phyloP scores from a whole-genome alignment of 2,888 invertebrate genomes.

The Diarsia rubi region DNA sequence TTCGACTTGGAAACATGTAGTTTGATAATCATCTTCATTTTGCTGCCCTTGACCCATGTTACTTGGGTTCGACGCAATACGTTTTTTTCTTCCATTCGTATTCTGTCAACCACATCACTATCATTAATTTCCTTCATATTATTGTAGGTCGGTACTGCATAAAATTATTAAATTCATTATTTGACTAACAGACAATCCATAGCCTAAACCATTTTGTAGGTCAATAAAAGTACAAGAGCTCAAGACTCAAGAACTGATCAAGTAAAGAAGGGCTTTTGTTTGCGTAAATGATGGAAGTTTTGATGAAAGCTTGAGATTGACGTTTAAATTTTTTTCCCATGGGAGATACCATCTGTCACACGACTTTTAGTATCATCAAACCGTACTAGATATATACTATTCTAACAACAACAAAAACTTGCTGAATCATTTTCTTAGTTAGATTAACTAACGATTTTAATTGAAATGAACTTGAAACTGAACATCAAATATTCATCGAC shows the following conservation, averaged over 20 bases:
- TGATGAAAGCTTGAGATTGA: too few species aligned
- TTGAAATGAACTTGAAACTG: slow-evolving; percentile 45
- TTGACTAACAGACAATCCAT: background rate
- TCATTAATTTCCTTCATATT: too few species aligned
- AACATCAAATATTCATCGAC: slow-evolving; percentile 37
- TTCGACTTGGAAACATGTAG: too few species aligned
- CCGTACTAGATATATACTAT: background rate
- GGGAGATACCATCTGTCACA: background rate
- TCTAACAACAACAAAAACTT: background rate
- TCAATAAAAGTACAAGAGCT: too few species aligned
- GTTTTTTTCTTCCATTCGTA: too few species aligned
- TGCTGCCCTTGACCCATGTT: too few species aligned
- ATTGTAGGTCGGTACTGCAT: background rate
- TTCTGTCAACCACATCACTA: too few species aligned
- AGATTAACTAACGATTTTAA: slow-evolving; percentile 16
- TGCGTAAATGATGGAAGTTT: too few species aligned
- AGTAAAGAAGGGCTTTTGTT: background rate
- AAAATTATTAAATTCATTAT: background rate
- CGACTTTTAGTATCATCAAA: background rate
- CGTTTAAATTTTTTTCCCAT: background rate
- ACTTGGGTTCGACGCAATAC: too few species aligned
- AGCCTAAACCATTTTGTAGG: too few species aligned
- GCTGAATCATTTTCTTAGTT: background rate
- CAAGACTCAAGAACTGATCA: too few species aligned
- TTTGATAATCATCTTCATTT: too few species aligned